Evolutionary conservation across 2,888 invertebrate genomes (phyloP), one percentile per base, ranked within the genome.

Genomic region (Pilophorus perplexus): DNA sequence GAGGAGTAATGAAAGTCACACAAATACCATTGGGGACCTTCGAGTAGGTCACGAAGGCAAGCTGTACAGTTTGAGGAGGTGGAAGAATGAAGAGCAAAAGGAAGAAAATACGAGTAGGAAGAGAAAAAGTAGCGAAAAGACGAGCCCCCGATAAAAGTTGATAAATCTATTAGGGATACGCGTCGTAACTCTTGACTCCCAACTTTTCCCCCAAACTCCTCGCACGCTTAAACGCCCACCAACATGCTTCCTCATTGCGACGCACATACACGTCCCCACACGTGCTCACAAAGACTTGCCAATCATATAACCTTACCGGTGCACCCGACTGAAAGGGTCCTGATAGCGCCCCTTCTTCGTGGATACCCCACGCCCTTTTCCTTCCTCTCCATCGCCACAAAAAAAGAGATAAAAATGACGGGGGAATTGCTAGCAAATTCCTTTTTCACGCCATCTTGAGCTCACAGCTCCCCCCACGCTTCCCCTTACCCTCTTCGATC

Each of bases 351-450:
- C n/a, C n/a, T n/a, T n/a, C n/a, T n/a, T n/a, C n/a, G n/a, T n/a
- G n/a, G n/a, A 2, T 16, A 14, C 3, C 38, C 55, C 38, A 37
- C n/a, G 12, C 38, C n/a, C 22, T 20, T 16, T 3, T 10, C n/a
- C 10, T 14, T 10, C 16, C 1, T 12, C 38, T 3, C 37, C 37
- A 28, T 4, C 20, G 37, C 3, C 25, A 12, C 14, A 37, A 38
- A 55, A 55, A 55, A 8, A 14, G 62, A 62, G 62, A 62, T 62
- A 62, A 62, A 62, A 62, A 46, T 62, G 62, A 62, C 62, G 62
- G 68, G 66, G 66, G 55, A 66, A 68, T 66, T 68, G 66, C 66
- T 66, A 68, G 68, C 68, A 68, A 68, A 68, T 68, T 67, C 68
- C 64, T 64, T 60, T 67, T 67, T 68, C 68, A 68, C 66, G 66